Percentiles rank a stretch among this genome's conserved stretches.
Evolutionary conservation across 2,113 vertebrate genomes (phyloP).

Genomic region (Psittacula cyanocephala): DNA sequence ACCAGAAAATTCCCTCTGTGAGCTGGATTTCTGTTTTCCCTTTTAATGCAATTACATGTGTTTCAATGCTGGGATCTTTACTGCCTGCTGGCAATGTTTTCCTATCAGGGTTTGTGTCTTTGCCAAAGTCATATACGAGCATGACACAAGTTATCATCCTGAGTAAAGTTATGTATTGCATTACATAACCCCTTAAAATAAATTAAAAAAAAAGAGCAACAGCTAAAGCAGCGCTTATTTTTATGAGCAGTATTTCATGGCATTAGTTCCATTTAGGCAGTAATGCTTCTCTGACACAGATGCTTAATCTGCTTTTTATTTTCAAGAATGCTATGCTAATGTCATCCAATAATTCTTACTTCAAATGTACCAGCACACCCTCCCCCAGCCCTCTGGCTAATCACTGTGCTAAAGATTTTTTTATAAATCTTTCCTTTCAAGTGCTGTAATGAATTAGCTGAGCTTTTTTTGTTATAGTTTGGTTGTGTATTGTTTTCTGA

Average conservation of each 20-base stretch:
- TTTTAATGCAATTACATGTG: neutral
- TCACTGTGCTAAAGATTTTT: neutral
- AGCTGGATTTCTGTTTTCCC: neutral
- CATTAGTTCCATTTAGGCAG: slow-evolving; percentile 6
- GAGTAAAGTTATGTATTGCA: neutral
- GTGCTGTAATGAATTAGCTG: neutral
- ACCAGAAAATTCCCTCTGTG: neutral
- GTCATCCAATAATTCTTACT: neutral
- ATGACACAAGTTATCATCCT: neutral
- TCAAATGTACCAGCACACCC: neutral
- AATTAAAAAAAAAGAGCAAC: neutral
- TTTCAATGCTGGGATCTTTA: neutral
- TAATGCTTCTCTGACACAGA: slow-evolving; percentile 19
- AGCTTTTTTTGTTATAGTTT: neutral
- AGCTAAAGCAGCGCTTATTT: neutral
- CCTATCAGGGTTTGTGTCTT: neutral
- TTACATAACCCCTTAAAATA: neutral
- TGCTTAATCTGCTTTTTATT: slow-evolving; percentile 24
- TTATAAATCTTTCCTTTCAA: neutral
- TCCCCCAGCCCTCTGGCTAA: neutral
- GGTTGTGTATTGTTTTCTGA: neutral
- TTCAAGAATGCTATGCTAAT: neutral
- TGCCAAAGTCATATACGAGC: neutral
- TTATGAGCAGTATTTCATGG: neutral
- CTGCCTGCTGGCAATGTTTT: neutral